A percentile compares a stretch with the other conserved stretches of the same genome.
Conservation (phyloP, 2,797 vertebrate species). For the Antennarius maculatus region DNA sequence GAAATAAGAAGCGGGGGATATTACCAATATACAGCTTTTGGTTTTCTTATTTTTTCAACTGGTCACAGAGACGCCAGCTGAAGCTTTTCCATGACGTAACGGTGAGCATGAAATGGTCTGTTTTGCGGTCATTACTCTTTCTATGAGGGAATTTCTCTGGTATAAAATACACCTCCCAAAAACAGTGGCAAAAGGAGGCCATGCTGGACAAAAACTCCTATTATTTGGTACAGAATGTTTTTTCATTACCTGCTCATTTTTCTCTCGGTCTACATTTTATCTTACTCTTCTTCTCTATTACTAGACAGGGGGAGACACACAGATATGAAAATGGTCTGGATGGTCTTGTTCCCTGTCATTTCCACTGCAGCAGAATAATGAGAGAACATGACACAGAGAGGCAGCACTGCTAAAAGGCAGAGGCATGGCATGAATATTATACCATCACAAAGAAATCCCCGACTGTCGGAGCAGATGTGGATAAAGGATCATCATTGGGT, state of each 20-base stretch:
- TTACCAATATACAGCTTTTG: constrained; percentile 28
- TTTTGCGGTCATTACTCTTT: constrained; percentile 4
- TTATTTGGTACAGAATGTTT: not conserved
- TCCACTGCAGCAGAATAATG: constrained; percentile 34
- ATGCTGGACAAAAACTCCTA: not conserved
- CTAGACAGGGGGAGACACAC: not conserved
- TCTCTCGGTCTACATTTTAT: not conserved
- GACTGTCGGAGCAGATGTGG: constrained; percentile 1
- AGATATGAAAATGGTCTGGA: constrained; percentile 19
- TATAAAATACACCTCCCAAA: too few relatives aligned
- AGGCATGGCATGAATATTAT: constrained; percentile 68
- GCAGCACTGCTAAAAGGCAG: constrained; percentile 43
- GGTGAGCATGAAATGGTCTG: constrained; percentile 6
- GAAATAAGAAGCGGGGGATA: constrained; percentile 32
- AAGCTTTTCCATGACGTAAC: constrained; percentile 14
- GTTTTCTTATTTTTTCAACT: not conserved
- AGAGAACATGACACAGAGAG: constrained; percentile 59
- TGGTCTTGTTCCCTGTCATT: constrained; percentile 52
- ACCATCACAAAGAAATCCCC: constrained; percentile 43
- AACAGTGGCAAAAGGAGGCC: constrained; percentile 3
- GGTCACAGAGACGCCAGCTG: constrained; percentile 27
- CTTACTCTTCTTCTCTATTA: not conserved
- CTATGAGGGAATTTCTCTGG: too few relatives aligned
- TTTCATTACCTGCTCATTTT: constrained; percentile 9
- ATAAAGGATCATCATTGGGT: not conserved